Evolutionary conservation across 2,888 invertebrate genomes (phyloP).

Genomic region (Leistus spinibarbis): DNA sequence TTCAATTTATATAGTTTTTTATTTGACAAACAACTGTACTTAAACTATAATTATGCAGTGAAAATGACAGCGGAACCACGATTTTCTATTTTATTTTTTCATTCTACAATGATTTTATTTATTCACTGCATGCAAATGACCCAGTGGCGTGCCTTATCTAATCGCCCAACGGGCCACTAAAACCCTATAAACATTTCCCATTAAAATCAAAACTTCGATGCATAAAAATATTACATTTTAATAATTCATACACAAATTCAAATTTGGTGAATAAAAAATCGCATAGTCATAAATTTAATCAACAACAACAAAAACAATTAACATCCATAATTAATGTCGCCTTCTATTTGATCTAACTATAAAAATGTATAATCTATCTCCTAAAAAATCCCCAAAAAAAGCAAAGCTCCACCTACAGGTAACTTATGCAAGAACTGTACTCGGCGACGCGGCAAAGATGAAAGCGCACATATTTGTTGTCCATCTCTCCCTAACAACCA

Average conservation of each 20-base stretch:
- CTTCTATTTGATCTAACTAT: background rate
- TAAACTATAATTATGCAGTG: background rate
- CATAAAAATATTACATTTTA: too few species aligned
- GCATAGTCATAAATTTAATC: background rate
- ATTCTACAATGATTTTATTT: background rate
- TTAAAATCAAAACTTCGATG: too few species aligned
- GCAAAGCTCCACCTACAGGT: conserved; percentile 7
- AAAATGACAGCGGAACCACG: background rate
- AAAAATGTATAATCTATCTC: background rate
- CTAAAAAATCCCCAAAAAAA: conserved; percentile 5
- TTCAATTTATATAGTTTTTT: background rate
- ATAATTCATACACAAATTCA: too few species aligned
- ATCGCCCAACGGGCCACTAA: background rate
- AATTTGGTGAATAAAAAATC: background rate
- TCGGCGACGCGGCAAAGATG: conserved; percentile 35
- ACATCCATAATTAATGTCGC: conserved; percentile 16
- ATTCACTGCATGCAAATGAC: background rate
- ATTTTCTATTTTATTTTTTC: too few species aligned
- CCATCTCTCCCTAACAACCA: conserved; percentile 30
- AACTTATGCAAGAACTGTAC: conserved; percentile 38
- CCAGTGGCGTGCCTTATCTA: background rate
- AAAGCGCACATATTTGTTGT: conserved; percentile 42
- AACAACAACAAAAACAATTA: conserved; percentile 10
- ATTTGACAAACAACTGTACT: background rate
- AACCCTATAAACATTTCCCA: background rate